Base-by-base conservation (phyloP, 2,888 invertebrate species). In the Sthenelais limicola region DNA sequence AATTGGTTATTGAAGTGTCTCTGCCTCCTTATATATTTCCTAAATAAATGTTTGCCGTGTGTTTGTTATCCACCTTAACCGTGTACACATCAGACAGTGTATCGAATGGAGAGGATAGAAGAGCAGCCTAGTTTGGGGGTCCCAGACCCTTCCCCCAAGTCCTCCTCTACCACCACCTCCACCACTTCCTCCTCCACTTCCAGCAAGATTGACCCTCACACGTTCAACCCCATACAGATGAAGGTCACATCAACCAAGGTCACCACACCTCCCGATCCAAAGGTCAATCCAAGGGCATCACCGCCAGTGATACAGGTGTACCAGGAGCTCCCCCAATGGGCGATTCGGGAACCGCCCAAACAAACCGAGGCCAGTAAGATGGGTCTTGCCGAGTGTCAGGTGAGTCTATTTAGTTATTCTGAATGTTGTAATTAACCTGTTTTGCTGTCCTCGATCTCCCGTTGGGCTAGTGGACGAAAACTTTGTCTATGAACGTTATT, bases 81-180 rank as follows among this genome's bases (percentile, higher is more conserved):
- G 0, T 47, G 1, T 33, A 4, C 30, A 71, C 71, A 71, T 71
- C 71, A 58, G 32, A 48, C 62, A 49, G 47, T 71, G 28, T 71
- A 71, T 49, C 71, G 71, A n/a, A 71, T 71, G 71, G 71, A 71
- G 58, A 38, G 58, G 21, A 71, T 71, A 47, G 71, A 71, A 43
- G 71, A 71, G 54, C 21, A 47, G n/a, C 71, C 71, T 21, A 28
- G 62, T 47, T 48, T 71, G 49, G 71, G 62, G 58, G 47, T 48
- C 18, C 67, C 30, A 32, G 49, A 48, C n/a, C 18, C 18, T 18
- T n/a, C 48, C 3, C n/a, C 67, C 67, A 67, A 28, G 3, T 47
- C n/a, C n/a, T n/a, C n/a, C n/a, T n/a, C n/a, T n/a, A n/a, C n/a
- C n/a, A n/a, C n/a, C n/a, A n/a, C n/a, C n/a, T n/a, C n/a, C n/a